Base-by-base conservation (phyloP, 2,888 invertebrate species). In the Drymonia ruficornis region DNA sequence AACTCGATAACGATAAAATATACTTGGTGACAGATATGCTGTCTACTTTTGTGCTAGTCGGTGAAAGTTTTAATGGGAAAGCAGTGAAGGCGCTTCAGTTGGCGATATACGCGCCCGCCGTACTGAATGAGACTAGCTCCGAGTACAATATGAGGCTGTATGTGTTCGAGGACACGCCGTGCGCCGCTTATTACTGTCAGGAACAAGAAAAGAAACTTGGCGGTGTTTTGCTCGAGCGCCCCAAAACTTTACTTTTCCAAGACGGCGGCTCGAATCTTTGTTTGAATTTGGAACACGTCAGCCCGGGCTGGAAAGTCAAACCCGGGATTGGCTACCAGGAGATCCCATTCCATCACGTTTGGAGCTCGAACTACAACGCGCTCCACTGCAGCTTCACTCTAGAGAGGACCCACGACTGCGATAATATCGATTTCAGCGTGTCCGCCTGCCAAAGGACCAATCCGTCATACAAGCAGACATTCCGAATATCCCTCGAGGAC, bases 161-260 rank as follows among this genome's bases (percentile, higher is more conserved):
- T 87, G 96, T 98, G 52, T 95, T 99, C 55, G 98, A 99, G 84
- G 99, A 99, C 81, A 98, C 98, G 5, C 96, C 96, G 52, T 98
- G 98, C 71, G 98, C 98, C n/a, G 94, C 97, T 74, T 98, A 99
- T 87, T 97, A 97, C 68, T 95, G 96, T 74, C 94, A 94, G 51
- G 95, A 96, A 42, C 95, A 96, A 69, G 96, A 96, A 79, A 94
- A 95, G 67, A 95, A 95, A 74, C 93, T 98, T 55, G 97, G 98
- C 7, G 99, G 98, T 3, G 95, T 96, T 56, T 93, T 98, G 53
- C 93, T 99, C 72, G 98, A 98, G 81, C 97, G 98, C 72, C 97
- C 99, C 5, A 95, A 97, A 77, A 96, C 96, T 44, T 95, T 99
- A 71, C 93, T 96, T 58, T 97, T 98, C 89, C 97, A 98, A 89